These are phyloP conservation scores for zebrafish (Danio rerio) DNA, from an alignment of 2,113 vertebrate species.

Conservation along the genomic window GRCz12tu NC_133195.1:8198501-8199000, in stretches of 20 bases:
- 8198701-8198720: background rate
- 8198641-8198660: slow-evolving; percentile 18
- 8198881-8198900: slow-evolving; percentile 43
- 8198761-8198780: slow-evolving; percentile 24
- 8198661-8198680: background rate
- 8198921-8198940: background rate
- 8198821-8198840: slow-evolving; percentile 46
- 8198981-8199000: background rate
- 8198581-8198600: background rate
- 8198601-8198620: slow-evolving; percentile 16
- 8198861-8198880: slow-evolving; percentile 18
- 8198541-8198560: slow-evolving; percentile 25
- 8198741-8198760: slow-evolving; percentile 53
- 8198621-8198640: background rate
- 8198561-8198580: background rate
- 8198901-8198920: slow-evolving; percentile 9
- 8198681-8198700: slow-evolving; percentile 13
- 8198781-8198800: background rate
- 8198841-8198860: slow-evolving; percentile 35
- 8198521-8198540: background rate
- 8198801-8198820: slow-evolving; percentile 40
- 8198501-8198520: background rate
- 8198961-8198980: slow-evolving; percentile 19
- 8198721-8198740: slow-evolving; percentile 35
- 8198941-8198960: slow-evolving; percentile 28